These are phyloP conservation scores for Trachymyrmex septentrionalis DNA, from an alignment of 1,140 invertebrate genomes.

Conservation along the genomic window DNA sequence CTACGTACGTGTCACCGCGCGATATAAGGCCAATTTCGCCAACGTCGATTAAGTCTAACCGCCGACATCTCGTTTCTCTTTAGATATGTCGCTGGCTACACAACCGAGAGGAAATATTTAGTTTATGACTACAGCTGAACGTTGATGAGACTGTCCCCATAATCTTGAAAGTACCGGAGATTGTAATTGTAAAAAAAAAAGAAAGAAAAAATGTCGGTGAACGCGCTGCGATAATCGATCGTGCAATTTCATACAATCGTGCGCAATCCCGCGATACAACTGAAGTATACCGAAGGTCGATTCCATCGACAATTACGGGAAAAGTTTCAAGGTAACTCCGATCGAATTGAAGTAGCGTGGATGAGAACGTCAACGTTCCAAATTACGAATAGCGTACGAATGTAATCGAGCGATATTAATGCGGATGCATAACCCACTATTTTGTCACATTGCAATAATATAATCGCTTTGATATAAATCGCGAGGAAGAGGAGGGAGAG, in stretches of 20 bases:
- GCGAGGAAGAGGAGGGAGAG: too few species aligned
- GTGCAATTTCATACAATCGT: conserved; percentile 34
- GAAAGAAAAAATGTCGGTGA: background rate
- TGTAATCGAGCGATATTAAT: conserved; percentile 27
- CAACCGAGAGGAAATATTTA: conserved; percentile 6
- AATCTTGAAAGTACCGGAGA: background rate
- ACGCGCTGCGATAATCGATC: conserved; percentile 62
- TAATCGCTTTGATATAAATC: conserved; percentile 27
- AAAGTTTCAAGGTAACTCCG: conserved; percentile 45
- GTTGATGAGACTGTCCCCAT: background rate
- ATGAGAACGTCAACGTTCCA: conserved; percentile 17
- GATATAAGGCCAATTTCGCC: conserved; percentile 17
- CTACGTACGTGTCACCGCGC: conserved; percentile 52
- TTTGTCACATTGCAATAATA: conserved; percentile 24
- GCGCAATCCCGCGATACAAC: conserved; percentile 39
- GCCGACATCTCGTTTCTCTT: background rate
- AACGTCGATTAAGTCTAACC: conserved; percentile 36
- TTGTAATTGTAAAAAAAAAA: background rate
- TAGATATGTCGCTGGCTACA: background rate
- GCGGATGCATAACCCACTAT: background rate
- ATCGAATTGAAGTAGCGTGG: background rate
- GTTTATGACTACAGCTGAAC: background rate
- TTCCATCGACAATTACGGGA: conserved; percentile 50
- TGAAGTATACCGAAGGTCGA: conserved; percentile 1
- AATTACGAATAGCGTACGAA: conserved; percentile 34